These are phyloP conservation scores for Podarcis cretensis DNA, from an alignment of 2,113 vertebrate genomes.

Conservation along the genomic window DNA sequence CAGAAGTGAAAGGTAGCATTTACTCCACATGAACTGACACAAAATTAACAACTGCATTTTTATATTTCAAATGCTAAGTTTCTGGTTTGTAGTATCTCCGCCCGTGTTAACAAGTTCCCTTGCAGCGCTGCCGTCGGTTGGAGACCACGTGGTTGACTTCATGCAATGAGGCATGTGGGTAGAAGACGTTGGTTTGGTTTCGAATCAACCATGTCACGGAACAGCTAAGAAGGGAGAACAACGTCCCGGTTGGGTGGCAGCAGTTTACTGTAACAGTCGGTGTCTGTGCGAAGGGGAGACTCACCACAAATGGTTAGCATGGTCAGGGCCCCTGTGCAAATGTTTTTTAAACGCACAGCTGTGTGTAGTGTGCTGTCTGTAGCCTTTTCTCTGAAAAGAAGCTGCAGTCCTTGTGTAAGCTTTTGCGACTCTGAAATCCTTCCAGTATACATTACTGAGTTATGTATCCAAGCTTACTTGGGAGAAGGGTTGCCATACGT, in stretches of 20 bases:
- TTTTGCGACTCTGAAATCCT: neutral
- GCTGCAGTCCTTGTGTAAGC: neutral
- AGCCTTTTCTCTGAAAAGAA: neutral
- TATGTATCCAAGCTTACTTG: neutral
- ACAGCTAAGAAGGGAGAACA: neutral
- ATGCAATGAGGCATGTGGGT: neutral
- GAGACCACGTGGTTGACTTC: neutral
- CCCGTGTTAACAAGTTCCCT: neutral
- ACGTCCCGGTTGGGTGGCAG: neutral
- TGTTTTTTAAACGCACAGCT: neutral
- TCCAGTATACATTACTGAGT: neutral
- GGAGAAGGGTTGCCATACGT: neutral
- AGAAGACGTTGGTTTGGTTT: slow-evolving; percentile 1
- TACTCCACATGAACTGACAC: neutral
- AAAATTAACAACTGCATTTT: neutral
- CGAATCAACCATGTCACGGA: neutral
- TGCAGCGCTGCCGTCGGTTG: neutral
- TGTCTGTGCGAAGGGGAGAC: neutral
- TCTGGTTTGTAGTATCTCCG: neutral
- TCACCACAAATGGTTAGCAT: neutral
- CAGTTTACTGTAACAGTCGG: neutral
- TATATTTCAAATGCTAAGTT: neutral
- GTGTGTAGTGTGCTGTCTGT: neutral
- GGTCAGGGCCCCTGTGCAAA: neutral
- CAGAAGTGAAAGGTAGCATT: neutral